Base-by-base conservation (phyloP, 1,140 invertebrate genomes). In the Leptestheria dahalacensis region DNA sequence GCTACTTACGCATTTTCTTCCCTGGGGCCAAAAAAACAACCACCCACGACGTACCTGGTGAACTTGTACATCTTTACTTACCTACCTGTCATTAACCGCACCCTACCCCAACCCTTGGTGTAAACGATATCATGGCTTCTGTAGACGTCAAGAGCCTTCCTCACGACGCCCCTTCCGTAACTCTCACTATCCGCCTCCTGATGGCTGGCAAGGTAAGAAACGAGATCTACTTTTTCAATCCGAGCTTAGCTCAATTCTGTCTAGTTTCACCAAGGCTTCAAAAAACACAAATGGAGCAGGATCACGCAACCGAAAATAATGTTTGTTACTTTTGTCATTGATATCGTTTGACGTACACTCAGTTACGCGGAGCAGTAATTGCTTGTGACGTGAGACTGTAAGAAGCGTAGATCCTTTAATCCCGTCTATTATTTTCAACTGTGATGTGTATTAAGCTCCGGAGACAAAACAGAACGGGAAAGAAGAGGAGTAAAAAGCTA, bases 151-250 rank as follows among this genome's bases (percentile, higher is more conserved):
- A 79, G 67, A 41, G 15, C 33, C 33, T 41, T 9, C 33, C 33
- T 15, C 33, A 41, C 15, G 83, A 84, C 72, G 82, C 85, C 73
- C 82, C 85, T 64, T 84, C 84, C 70, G 86, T 93, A 75, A 93
- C 91, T 71, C 83, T 97, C 70, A 97, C 94, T 73, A 91, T 97
- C 75, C 85, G 94, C 75, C 84, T 98, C 77, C 93, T 97, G 74
- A 97, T 97, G 94, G 93, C 97, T 82, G 93, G 93, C 80, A 98
- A 98, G 88, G 94, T 96, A 84, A 82, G 41, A 6, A 41, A n/a
- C n/a, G n/a, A n/a, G n/a, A n/a, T n/a, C n/a, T n/a, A 52, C 25
- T n/a, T n/a, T 52, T n/a, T n/a, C n/a, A n/a, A n/a, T n/a, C n/a
- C n/a, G n/a, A n/a, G n/a, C n/a, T n/a, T n/a, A 24, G 26, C 26